These are phyloP conservation scores for Pseudochaenichthys georgianus DNA, from an alignment of 2,797 vertebrate species.

Conservation along the genomic window DNA sequence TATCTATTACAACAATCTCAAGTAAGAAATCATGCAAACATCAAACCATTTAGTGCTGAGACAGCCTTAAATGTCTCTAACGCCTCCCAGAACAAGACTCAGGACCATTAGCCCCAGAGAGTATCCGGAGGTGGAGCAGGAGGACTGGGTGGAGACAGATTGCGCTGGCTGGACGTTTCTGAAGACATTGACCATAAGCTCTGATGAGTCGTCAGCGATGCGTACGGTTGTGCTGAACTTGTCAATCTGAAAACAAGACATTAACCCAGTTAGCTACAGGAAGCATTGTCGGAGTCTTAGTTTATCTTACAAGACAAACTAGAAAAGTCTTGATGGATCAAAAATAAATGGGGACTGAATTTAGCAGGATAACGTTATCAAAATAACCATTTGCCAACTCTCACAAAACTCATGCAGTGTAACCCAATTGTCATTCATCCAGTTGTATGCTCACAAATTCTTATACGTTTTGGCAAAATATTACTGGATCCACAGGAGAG, in stretches of 20 bases:
- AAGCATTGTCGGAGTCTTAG: background rate
- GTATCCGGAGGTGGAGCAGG: constrained; percentile 9
- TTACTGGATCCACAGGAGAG: no score
- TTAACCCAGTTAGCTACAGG: background rate
- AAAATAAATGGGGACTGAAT: no score
- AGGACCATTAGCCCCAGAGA: constrained; percentile 61
- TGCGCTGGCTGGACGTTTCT: constrained; percentile 45
- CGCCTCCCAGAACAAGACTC: constrained; percentile 14
- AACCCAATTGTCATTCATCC: no score
- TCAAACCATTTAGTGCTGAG: background rate
- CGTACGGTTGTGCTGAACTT: constrained; percentile 59
- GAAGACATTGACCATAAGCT: constrained; percentile 49
- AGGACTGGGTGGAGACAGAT: constrained; percentile 31
- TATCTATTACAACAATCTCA: background rate
- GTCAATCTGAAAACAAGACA: constrained; percentile 71
- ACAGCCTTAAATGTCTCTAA: constrained; percentile 1
- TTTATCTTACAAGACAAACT: background rate
- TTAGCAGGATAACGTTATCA: no score
- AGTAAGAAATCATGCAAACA: background rate
- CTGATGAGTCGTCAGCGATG: background rate
- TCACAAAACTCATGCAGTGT: no score
- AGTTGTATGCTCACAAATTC: no score
- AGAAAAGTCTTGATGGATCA: no score
- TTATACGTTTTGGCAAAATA: no score
- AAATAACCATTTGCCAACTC: no score